These are phyloP conservation scores for Argyra leucocephala DNA, from an alignment of 2,888 invertebrate genomes.

Conservation along the genomic window DNA sequence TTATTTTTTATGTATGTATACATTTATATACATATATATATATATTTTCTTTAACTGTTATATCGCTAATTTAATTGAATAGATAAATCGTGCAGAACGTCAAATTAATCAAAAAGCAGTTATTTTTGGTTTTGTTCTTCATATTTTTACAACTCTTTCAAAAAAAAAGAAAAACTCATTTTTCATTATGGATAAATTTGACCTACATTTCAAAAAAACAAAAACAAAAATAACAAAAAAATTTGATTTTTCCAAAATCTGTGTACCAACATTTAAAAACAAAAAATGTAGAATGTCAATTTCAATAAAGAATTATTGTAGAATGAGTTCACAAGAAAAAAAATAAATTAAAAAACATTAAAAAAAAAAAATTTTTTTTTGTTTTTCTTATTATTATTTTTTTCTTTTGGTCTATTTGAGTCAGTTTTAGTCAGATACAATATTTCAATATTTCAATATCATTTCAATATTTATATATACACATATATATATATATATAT, in stretches of 20 bases:
- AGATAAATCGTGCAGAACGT: conserved; percentile 6
- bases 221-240: neutral
- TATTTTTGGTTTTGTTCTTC: neutral
- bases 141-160: neutral
- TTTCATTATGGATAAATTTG: neutral
- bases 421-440: no score
- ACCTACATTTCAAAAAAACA: neutral
- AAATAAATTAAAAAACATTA: no score
- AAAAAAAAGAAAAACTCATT: neutral
- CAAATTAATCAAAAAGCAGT: conserved; percentile 4
- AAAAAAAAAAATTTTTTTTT: no score
- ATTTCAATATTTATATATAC: no score
- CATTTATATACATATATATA: no score
- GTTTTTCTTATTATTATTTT: no score
- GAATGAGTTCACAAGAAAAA: no score
- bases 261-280: no score
- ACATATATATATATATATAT: no score
- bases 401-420: no score
- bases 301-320: neutral
- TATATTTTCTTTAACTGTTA: neutral
- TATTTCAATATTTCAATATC: no score
- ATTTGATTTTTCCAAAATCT: neutral
- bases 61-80: conserved; percentile 4
- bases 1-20: no score
- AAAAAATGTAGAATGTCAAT: neutral